phyloP scores from a whole-genome alignment of 2,113 vertebrate species.

The Pheucticus melanocephalus region DNA sequence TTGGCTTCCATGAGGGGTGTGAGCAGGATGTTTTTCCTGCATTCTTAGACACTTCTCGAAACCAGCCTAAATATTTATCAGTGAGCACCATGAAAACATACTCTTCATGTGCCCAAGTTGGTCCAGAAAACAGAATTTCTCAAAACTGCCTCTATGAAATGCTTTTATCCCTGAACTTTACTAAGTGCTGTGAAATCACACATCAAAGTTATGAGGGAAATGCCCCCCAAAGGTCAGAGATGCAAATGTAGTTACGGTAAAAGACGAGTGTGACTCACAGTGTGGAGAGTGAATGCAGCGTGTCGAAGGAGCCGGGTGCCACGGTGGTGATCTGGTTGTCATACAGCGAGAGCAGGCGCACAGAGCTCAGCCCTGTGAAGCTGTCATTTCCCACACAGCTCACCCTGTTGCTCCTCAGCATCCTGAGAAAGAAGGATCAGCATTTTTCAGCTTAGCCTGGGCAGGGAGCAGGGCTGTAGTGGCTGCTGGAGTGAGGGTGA shows the following conservation, averaged over 20 bases:
- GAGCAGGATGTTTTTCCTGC: not conserved
- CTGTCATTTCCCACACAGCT: constrained; percentile 95
- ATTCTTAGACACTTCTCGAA: not conserved
- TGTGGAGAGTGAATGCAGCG: constrained; percentile 92
- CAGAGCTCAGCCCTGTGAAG: constrained; percentile 93
- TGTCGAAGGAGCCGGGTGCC: constrained; percentile 91
- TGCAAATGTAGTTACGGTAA: not conserved
- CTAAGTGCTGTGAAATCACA: not conserved
- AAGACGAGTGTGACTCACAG: constrained; percentile 78
- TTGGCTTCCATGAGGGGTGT: rapidly evolving
- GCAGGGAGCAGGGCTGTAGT: not conserved
- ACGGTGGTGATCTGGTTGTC: constrained; percentile 97
- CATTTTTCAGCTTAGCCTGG: not conserved
- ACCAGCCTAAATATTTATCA: not conserved
- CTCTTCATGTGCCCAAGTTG: not conserved
- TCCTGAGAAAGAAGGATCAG: constrained; percentile 72
- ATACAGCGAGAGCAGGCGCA: constrained; percentile 93
- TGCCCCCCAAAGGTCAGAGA: not conserved
- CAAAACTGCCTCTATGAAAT: not conserved
- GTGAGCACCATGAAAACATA: not conserved
- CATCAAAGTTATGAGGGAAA: not conserved
- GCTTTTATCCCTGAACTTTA: not conserved
- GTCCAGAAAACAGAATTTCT: not conserved
- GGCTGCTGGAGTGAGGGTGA: not conserved
- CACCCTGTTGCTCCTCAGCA: constrained; percentile 96